Evolutionary conservation across 2,888 invertebrate species (phyloP), one percentile per base, ranked within the genome.

Genomic region (Pedicia rivosa): DNA sequence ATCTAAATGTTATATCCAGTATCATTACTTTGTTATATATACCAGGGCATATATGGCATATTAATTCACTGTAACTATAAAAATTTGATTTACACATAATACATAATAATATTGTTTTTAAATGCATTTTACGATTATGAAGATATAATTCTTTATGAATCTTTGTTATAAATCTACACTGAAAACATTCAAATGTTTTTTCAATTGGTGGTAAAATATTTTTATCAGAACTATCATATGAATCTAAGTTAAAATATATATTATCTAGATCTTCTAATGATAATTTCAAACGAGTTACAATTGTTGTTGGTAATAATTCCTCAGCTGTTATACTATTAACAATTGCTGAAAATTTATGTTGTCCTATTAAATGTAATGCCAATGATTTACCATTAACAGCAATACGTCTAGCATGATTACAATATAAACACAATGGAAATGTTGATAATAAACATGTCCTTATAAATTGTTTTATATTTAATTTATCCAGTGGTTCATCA

Each of bases 21-120:
- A 52, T 43, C 5, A 48, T 45, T 3, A 48, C 48, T 39, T 50
- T 51, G 51, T 68, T 68, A 35, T 73, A 64, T 44, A 65, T 62
- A 35, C 86, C 87, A 14, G 86, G 84, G 59, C 87, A 87, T 48
- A 86, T 67, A 65, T 87, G 87, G 62, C 86, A 87, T 43, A 86
- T 62, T 42, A 87, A 66, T 58, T 87, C 86, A 64, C 84, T 84
- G 61, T 83, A 86, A 60, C 78, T 84, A 61, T 78, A 82, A 65
- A 86, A 87, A 53, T 78, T 82, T 22, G 77, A 72, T 61, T 83
- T 82, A 60, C 87, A 87, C 86, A 87, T 86, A 46, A 80, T 74
- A 62, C 87, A 87, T 43, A 82, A 61, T 40, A 84, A 66, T 42
- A 82, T 75, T 30, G 81, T 74, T 59, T 83, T 84, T 46, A 82